Base-by-base conservation (phyloP, 2,888 invertebrate genomes). In the Plagodis pulveraria region DNA sequence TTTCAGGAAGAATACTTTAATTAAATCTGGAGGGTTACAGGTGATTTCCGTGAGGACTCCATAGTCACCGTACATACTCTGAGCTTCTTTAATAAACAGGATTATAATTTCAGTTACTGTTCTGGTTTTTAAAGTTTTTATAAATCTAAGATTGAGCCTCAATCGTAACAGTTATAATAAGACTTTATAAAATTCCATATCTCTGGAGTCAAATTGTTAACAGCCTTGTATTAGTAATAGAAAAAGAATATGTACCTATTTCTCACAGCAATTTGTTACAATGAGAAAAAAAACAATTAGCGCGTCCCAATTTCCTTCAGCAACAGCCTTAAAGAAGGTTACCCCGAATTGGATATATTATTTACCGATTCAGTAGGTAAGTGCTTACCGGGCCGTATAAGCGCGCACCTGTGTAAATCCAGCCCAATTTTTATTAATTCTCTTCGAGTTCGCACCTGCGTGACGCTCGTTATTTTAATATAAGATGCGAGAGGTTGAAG, bases 401-500 rank as follows among this genome's bases (percentile, higher is more conserved):
- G 56, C 58, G 63, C 62, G 63, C 62, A 71, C 70, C 69, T 69
- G 63, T 69, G 74, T 69, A 75, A 76, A 73, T 71, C 72, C 60
- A 62, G 68, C 65, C 65, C 72, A 72, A 73, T 76, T 81, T 83
- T 80, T 83, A 83, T 82, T 86, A 86, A 87, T 85, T 83, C 83
- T 69, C 75, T 72, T 70, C 69, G 77, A 79, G 76, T 81, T 83
- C 78, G 80, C 89, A 88, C 88, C 90, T 89, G 87, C 72, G 72
- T 77, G 74, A 65, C 72, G 71, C 76, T 84, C 76, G 82, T 86
- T 83, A 86, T 87, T 90, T 87, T 89, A 89, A 91, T 91, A 90
- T 88, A 86, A 89, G 86, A 85, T 84, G 74, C 81, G 82, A 81
- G 80, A 85, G 85, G 84, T 87, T 86, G 86, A 86, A 82, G 81